Evolutionary conservation across 2,888 invertebrate species (phyloP), one percentile per base, ranked within the genome.

Genomic region (Drosophila helvetica): DNA sequence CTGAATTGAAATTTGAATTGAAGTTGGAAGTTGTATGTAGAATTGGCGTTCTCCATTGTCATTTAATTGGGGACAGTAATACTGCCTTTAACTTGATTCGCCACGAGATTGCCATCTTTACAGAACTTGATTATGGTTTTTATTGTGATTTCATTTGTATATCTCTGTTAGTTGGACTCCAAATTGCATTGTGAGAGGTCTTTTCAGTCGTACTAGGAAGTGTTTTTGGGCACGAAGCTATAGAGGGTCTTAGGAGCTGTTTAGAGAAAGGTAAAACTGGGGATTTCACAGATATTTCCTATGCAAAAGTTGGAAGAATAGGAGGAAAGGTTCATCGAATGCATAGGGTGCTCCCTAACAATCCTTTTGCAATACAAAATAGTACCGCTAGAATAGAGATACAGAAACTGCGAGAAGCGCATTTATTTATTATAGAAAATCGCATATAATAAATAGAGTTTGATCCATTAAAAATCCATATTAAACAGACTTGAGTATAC

Each of bases 41-140:
- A 18, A 60, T 25, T 42, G 0, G 30, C 48, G 38, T 22, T 70
- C 72, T 30, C 88, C 30, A 87, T 82, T 82, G 88, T 82, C 66
- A 69, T 50, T 79, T 87, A 82, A 82, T 82, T 85, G 87, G 80
- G 68, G 61, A 58, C 78, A 69, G 70, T 58, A 68, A 53, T 68
- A 69, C 51, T 27, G 25, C 25, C 25, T 25, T 25, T 25, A 25
- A 25, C 25, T 68, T 59, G 33, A 58, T 43, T 68, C 58, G 30
- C 51, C 58, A 19, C 15, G 59, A 22, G 42, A 70, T 70, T 69
- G 59, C 51, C 52, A 67, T 42, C 67, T 57, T 42, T 68, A 62
- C 25, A 58, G 45, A 63, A 45, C 50, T 62, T 58, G 43, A 72
- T 72, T 53, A 17, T 48, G 43, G 47, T 52, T 38, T 51, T 15